phyloP scores from a whole-genome alignment of 2,888 invertebrate genomes.

The Plebejus anna region DNA sequence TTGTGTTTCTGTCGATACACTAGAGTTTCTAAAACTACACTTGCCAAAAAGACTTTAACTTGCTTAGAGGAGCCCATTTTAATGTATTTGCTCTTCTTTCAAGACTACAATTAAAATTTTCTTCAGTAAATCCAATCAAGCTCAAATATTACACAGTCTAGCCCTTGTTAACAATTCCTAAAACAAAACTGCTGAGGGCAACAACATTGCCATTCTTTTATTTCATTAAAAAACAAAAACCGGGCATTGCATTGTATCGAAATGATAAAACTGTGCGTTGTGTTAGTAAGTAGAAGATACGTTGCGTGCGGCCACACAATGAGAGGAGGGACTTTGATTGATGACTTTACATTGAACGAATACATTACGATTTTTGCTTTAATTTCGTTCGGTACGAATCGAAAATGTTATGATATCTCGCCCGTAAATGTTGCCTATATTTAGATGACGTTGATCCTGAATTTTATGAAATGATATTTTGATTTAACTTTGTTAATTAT shows the following conservation, averaged over 20 bases:
- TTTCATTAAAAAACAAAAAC: slow-evolving; percentile 43
- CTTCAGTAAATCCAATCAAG: neutral
- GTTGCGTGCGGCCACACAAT: slow-evolving; percentile 78
- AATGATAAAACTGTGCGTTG: slow-evolving; percentile 60
- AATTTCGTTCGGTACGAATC: slow-evolving; percentile 73
- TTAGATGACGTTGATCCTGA: slow-evolving; percentile 28
- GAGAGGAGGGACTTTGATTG: slow-evolving; percentile 73
- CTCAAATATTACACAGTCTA: neutral
- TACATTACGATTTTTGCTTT: slow-evolving; percentile 80
- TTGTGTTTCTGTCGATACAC: too few species aligned
- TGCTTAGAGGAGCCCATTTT: too few species aligned
- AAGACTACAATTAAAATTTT: too few species aligned
- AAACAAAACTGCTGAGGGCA: slow-evolving; percentile 30
- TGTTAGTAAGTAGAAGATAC: slow-evolving; percentile 46
- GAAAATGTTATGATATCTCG: slow-evolving; percentile 75
- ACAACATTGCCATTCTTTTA: slow-evolving; percentile 32
- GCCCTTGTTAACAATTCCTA: neutral
- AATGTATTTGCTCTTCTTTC: too few species aligned
- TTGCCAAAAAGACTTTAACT: too few species aligned
- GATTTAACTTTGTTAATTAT: neutral
- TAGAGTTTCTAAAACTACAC: too few species aligned
- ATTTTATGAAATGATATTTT: neutral
- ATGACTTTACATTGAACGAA: slow-evolving; percentile 75
- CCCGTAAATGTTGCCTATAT: slow-evolving; percentile 36
- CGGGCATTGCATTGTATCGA: slow-evolving; percentile 54